A percentile compares a stretch with the other conserved stretches of the same genome.
Conservation (phyloP, 2,888 invertebrate genomes). For the Macrosoma leucophasiata region DNA sequence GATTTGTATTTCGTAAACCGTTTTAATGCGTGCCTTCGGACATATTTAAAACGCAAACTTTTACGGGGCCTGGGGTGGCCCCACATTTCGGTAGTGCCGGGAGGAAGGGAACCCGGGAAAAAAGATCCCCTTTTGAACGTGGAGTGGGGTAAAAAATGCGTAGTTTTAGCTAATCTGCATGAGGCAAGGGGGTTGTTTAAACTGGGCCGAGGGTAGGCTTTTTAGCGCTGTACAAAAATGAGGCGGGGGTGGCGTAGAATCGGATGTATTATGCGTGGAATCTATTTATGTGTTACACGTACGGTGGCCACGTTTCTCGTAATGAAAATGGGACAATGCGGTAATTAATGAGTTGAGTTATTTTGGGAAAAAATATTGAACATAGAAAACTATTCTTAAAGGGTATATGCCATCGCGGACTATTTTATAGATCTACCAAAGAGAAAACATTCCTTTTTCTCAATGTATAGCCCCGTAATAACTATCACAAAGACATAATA, state of each 20-base stretch:
- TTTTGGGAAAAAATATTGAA: too few species aligned
- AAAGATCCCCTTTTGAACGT: constrained; percentile 47
- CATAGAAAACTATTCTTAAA: too few species aligned
- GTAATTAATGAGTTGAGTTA: too few species aligned
- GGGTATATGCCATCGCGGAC: too few species aligned
- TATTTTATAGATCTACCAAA: too few species aligned
- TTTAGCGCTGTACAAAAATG: constrained; percentile 74
- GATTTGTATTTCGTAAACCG: constrained; percentile 64
- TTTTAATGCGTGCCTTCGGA: constrained; percentile 71
- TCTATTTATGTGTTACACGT: constrained; percentile 65
- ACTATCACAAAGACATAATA: too few species aligned
- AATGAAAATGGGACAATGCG: constrained; percentile 26
- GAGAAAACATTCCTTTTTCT: too few species aligned
- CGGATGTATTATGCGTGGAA: constrained; percentile 70
- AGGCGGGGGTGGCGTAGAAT: constrained; percentile 54
- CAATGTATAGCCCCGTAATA: too few species aligned
- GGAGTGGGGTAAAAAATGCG: constrained; percentile 78
- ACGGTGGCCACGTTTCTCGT: constrained; percentile 23
- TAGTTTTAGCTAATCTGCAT: constrained; percentile 81
- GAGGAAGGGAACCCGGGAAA: constrained; percentile 50
- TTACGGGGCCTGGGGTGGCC: constrained; percentile 43
- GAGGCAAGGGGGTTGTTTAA: constrained; percentile 54
- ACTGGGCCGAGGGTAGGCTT: constrained; percentile 60
- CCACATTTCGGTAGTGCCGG: constrained; percentile 70
- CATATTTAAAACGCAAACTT: constrained; percentile 75